Evolutionary conservation across 2,888 invertebrate genomes (phyloP).

Genomic region (Taenaris catops): DNA sequence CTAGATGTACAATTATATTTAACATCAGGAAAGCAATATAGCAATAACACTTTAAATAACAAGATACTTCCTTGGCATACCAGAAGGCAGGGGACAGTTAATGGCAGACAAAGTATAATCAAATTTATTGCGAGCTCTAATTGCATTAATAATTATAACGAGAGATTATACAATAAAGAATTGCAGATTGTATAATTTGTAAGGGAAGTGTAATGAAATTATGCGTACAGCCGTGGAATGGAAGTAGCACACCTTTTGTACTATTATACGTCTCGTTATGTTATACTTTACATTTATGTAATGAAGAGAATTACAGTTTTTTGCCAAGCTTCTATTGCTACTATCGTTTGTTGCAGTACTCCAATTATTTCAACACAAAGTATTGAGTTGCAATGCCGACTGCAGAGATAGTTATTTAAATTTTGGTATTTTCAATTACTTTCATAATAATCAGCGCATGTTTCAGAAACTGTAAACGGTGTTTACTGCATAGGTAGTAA

Average conservation of each 20-base stretch:
- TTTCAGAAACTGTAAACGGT: too few species aligned
- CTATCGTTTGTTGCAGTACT: slow-evolving; percentile 3
- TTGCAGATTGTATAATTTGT: slow-evolving; percentile 47
- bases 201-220: slow-evolving; percentile 38
- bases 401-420: slow-evolving; percentile 1
- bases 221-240: slow-evolving; percentile 44
- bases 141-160: slow-evolving; percentile 42
- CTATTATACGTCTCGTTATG: slow-evolving; percentile 41
- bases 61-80: too few species aligned
- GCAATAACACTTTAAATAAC: too few species aligned
- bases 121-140: slow-evolving; percentile 1
- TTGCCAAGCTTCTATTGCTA: slow-evolving; percentile 20
- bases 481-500: too few species aligned
- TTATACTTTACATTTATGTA: slow-evolving; percentile 44
- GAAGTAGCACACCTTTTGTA: slow-evolving; percentile 59
- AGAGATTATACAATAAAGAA: slow-evolving; percentile 48
- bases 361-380: slow-evolving; percentile 6
- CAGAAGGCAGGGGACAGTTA: too few species aligned
- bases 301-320: slow-evolving; percentile 39
- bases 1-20: too few species aligned
- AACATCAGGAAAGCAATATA: too few species aligned
- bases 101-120: neutral
- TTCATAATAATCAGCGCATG: too few species aligned
- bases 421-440: too few species aligned
- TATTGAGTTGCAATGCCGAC: slow-evolving; percentile 2